Percentiles rank a stretch among this genome's conserved stretches.
Conservation (phyloP, 2,113 vertebrate genomes). For the Dermatemys mawii region DNA sequence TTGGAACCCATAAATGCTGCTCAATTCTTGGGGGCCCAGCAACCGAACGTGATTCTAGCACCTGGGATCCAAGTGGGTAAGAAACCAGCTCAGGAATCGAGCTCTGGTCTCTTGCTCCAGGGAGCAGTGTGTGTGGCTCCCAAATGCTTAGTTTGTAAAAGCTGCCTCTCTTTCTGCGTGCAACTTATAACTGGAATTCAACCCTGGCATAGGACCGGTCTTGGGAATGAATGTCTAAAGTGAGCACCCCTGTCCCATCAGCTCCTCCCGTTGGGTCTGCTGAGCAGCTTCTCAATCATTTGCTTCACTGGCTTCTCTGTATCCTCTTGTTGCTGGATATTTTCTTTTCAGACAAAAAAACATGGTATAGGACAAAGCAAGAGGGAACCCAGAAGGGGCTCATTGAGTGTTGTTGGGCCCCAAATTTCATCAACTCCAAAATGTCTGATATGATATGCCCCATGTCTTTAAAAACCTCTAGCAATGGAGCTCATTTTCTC, state of each 20-base stretch:
- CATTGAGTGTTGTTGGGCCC: not conserved
- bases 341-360: not conserved
- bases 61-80: not conserved
- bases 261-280: not conserved
- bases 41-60: not conserved
- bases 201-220: not conserved
- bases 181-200: not conserved
- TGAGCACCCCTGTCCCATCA: not conserved
- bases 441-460: not conserved
- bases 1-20: not conserved
- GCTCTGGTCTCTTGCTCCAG: not conserved
- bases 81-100: not conserved
- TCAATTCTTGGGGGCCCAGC: not conserved
- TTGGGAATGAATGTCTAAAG: not conserved
- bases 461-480: not conserved
- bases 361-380: not conserved
- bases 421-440: fast-evolving
- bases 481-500: not conserved
- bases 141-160: not conserved
- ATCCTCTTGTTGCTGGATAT: not conserved
- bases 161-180: not conserved
- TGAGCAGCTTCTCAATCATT: not conserved
- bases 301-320: not conserved
- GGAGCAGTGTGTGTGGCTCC: not conserved
- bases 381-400: not conserved